phyloP scores from a whole-genome alignment of 2,888 invertebrate genomes.

The Agonopterix arenella region DNA sequence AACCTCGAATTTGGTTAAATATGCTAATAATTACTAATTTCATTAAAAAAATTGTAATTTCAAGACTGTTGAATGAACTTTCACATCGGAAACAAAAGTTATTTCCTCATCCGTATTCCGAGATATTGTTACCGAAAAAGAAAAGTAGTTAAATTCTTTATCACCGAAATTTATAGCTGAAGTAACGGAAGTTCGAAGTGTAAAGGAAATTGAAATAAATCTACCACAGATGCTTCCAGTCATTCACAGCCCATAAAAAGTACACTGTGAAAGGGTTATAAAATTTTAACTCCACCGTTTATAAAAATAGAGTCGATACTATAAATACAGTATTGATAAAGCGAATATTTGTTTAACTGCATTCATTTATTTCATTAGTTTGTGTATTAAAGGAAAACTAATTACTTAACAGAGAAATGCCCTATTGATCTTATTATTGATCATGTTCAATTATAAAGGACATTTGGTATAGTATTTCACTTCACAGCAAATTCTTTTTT shows the following conservation, averaged over 20 bases:
- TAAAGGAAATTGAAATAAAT: conserved; percentile 69
- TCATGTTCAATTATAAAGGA: too few species aligned
- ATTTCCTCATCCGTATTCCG: conserved; percentile 14
- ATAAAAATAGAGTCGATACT: conserved; percentile 41
- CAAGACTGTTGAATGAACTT: too few species aligned
- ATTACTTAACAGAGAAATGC: too few species aligned
- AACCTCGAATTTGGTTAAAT: too few species aligned
- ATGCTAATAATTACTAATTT: too few species aligned
- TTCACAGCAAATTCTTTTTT: too few species aligned
- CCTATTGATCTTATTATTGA: too few species aligned
- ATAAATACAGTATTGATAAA: neutral
- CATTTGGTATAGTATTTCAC: too few species aligned
- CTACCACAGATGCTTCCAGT: conserved; percentile 66
- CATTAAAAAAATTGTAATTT: too few species aligned
- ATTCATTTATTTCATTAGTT: too few species aligned
- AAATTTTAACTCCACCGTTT: conserved; percentile 38
- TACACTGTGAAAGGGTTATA: conserved; percentile 55
- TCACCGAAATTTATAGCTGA: conserved; percentile 50
- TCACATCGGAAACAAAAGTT: neutral
- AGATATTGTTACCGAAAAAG: conserved; percentile 40
- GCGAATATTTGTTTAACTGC: too few species aligned
- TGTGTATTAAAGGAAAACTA: too few species aligned
- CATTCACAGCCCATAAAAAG: conserved; percentile 66
- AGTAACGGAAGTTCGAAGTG: conserved; percentile 62
- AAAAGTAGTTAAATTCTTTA: conserved; percentile 56